These are phyloP conservation scores for Mellilla xanthometata DNA, from an alignment of 2,888 invertebrate genomes.

Conservation along the genomic window DNA sequence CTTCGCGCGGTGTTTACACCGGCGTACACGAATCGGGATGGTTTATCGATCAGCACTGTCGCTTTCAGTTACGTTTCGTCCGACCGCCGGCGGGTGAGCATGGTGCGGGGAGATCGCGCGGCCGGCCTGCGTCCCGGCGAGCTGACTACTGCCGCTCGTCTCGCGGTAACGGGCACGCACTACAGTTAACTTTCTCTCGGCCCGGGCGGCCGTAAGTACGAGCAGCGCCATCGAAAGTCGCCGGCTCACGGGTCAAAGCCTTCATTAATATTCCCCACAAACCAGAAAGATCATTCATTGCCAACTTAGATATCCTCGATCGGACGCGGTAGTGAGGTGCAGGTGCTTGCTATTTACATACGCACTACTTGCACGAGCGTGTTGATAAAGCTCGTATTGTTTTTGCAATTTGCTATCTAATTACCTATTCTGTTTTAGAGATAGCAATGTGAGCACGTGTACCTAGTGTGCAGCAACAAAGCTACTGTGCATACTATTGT, in stretches of 20 bases:
- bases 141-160: too few species aligned
- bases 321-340: too few species aligned
- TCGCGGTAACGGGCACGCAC: constrained; percentile 73
- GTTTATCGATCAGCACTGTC: constrained; percentile 62
- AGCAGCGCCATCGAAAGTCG: constrained; percentile 76
- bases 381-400: too few species aligned
- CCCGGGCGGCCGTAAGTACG: constrained; percentile 59
- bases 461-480: too few species aligned
- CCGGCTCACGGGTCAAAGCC: constrained; percentile 67
- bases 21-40: constrained; percentile 36
- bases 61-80: constrained; percentile 63
- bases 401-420: too few species aligned
- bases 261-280: constrained; percentile 54
- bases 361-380: too few species aligned
- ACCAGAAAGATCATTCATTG: constrained; percentile 21
- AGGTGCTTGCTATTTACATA: too few species aligned
- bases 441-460: too few species aligned
- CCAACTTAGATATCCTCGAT: not conserved
- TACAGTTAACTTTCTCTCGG: constrained; percentile 82
- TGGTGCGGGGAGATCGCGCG: constrained; percentile 42
- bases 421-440: too few species aligned
- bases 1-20: constrained; percentile 18
- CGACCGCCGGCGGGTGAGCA: constrained; percentile 56
- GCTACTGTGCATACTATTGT: too few species aligned
- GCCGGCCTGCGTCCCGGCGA: constrained; percentile 40